These are phyloP conservation scores for Nerophis lumbriciformis DNA, from an alignment of 2,113 vertebrate genomes.

Conservation along the genomic window DNA sequence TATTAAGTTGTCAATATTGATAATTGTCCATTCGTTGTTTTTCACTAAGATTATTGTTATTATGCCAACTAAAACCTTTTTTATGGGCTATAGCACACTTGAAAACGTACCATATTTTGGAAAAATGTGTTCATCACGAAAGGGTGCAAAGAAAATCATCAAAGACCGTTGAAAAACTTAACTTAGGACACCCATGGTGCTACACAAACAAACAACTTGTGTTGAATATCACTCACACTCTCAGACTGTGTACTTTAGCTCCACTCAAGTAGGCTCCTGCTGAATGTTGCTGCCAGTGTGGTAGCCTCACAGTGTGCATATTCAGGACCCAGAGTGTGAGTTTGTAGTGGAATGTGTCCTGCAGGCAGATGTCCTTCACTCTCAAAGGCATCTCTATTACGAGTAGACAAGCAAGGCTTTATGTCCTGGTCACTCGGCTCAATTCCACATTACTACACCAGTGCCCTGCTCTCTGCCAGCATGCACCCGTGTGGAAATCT, in stretches of 20 bases:
- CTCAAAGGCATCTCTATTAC: slow-evolving; percentile 73
- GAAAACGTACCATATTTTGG: no score
- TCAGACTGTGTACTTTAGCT: slow-evolving; percentile 30
- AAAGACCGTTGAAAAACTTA: no score
- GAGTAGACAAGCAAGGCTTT: slow-evolving; percentile 63
- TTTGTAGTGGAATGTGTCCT: slow-evolving; percentile 66
- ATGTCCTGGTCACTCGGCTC: slow-evolving; percentile 49
- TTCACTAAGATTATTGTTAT: no score
- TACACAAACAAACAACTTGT: no score
- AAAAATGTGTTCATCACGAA: no score
- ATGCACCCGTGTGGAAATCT: slow-evolving; percentile 57
- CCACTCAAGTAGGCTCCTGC: slow-evolving; percentile 54
- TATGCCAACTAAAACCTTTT: no score
- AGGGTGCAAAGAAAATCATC: no score
- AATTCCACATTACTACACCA: slow-evolving; percentile 33
- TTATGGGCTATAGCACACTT: no score
- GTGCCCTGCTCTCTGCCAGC: slow-evolving; percentile 34
- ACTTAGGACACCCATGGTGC: no score
- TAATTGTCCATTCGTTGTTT: no score
- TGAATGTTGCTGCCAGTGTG: slow-evolving; percentile 50
- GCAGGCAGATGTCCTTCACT: slow-evolving; percentile 43
- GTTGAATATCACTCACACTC: neutral
- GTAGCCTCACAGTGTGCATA: slow-evolving; percentile 64
- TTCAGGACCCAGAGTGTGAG: slow-evolving; percentile 56
- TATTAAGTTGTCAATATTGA: no score